Conservation (phyloP, 2,888 invertebrate species). For the Lasioglossum figueresi region DNA sequence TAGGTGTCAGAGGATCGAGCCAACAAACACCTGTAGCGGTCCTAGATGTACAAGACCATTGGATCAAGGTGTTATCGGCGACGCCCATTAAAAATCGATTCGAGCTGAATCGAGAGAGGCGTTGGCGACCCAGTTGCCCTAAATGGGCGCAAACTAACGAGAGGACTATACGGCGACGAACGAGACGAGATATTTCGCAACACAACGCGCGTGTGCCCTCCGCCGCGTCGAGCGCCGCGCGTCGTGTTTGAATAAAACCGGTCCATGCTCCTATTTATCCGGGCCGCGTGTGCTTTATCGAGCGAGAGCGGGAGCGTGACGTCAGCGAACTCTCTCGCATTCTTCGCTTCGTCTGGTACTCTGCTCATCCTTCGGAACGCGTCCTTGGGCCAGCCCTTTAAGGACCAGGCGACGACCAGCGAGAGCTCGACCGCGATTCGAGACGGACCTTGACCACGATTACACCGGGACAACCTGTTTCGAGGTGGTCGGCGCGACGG, state of each 20-base stretch:
- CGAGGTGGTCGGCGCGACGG: background rate
- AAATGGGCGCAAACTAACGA: constrained; percentile 26
- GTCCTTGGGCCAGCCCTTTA: constrained; percentile 73
- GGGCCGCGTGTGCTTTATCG: constrained; percentile 31
- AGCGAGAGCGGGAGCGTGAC: constrained; percentile 28
- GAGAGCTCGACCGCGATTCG: constrained; percentile 69
- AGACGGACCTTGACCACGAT: constrained; percentile 77
- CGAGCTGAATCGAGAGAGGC: background rate
- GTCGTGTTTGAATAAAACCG: constrained; percentile 50
- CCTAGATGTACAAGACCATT: background rate
- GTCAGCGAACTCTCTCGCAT: constrained; percentile 25
- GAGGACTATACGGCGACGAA: background rate
- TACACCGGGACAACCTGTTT: constrained; percentile 63
- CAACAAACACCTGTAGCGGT: constrained; percentile 23
- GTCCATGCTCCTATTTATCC: constrained; percentile 42
- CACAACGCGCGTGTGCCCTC: background rate
- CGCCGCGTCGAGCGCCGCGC: background rate
- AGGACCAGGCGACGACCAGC: constrained; percentile 58
- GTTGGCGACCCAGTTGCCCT: constrained; percentile 36
- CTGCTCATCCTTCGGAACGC: constrained; percentile 58
- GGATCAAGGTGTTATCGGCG: background rate
- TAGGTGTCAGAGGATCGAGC: background rate
- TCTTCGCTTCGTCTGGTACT: constrained; percentile 28
- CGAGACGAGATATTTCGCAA: constrained; percentile 32
- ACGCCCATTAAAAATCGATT: constrained; percentile 17